phyloP scores from a whole-genome alignment of 1,140 invertebrate species.

The Archivesica marissinica region DNA sequence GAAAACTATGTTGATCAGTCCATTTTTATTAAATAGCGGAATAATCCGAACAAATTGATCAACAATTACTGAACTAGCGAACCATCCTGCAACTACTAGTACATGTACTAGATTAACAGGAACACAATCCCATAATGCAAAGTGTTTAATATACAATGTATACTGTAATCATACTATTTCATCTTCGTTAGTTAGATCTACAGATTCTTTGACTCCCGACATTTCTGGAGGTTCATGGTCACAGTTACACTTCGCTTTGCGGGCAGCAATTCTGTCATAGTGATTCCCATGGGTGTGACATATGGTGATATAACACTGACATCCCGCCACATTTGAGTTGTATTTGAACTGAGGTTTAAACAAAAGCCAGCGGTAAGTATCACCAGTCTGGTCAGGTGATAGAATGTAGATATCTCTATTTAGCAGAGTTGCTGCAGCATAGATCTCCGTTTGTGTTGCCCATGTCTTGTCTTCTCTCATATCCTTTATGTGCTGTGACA shows the following conservation, averaged over 20 bases:
- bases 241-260: slow-evolving; percentile 71
- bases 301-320: slow-evolving; percentile 72
- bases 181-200: slow-evolving; percentile 67
- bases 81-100: too few species aligned
- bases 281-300: slow-evolving; percentile 79
- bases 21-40: too few species aligned
- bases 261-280: slow-evolving; percentile 74
- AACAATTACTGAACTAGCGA: too few species aligned
- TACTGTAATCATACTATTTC: slow-evolving; percentile 40
- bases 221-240: slow-evolving; percentile 64
- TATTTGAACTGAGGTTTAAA: slow-evolving; percentile 73
- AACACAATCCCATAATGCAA: too few species aligned
- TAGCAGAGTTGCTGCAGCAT: slow-evolving; percentile 77
- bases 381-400: slow-evolving; percentile 73
- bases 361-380: slow-evolving; percentile 75
- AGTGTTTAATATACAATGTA: too few species aligned
- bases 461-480: slow-evolving; percentile 74
- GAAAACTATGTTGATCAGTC: too few species aligned
- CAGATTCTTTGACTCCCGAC: slow-evolving; percentile 58
- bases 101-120: too few species aligned
- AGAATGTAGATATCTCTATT: slow-evolving; percentile 77
- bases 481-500: slow-evolving; percentile 69
- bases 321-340: slow-evolving; percentile 32
- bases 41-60: too few species aligned
- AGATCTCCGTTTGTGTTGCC: slow-evolving; percentile 80